phyloP scores from a whole-genome alignment of 2,113 vertebrate genomes.

The Cyanoliseus patagonus region DNA sequence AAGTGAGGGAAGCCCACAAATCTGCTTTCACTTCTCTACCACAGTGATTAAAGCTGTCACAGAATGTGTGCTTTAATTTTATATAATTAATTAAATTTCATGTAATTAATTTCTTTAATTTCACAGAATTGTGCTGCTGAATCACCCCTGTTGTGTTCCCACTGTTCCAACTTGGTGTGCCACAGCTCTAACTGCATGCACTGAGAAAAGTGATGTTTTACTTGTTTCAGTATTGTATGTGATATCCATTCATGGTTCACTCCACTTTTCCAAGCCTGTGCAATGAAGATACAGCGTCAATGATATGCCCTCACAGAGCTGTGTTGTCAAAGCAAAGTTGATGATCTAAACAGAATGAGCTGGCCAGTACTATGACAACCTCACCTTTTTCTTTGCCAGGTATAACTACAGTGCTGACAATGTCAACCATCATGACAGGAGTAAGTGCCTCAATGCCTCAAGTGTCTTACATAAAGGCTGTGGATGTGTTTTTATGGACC shows the following conservation, averaged over 20 bases:
- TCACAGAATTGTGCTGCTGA: not conserved
- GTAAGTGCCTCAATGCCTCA: constrained; percentile 91
- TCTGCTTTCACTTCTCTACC: not conserved
- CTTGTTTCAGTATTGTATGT: not conserved
- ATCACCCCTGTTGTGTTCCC: not conserved
- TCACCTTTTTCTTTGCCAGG: constrained; percentile 71
- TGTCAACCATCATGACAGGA: constrained; percentile 91
- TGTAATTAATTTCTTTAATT: not conserved
- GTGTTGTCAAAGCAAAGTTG: not conserved
- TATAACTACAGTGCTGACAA: constrained; percentile 90
- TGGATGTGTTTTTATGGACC: constrained; percentile 91
- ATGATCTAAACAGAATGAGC: not conserved
- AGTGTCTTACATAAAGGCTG: constrained; percentile 92
- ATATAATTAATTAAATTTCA: not conserved
- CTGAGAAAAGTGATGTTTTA: not conserved
- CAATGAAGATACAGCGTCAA: not conserved
- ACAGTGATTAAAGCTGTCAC: not conserved
- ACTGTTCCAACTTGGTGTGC: not conserved
- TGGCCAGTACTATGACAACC: not conserved
- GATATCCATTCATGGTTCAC: not conserved
- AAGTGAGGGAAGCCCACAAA: not conserved
- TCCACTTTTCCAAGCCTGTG: not conserved
- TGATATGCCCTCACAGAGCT: not conserved
- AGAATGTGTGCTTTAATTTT: not conserved
- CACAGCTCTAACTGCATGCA: not conserved